A percentile compares a stretch with the other conserved stretches of the same genome.
phyloP scores from a whole-genome alignment of 2,113 vertebrate genomes.

The Atherinomorus stipes region DNA sequence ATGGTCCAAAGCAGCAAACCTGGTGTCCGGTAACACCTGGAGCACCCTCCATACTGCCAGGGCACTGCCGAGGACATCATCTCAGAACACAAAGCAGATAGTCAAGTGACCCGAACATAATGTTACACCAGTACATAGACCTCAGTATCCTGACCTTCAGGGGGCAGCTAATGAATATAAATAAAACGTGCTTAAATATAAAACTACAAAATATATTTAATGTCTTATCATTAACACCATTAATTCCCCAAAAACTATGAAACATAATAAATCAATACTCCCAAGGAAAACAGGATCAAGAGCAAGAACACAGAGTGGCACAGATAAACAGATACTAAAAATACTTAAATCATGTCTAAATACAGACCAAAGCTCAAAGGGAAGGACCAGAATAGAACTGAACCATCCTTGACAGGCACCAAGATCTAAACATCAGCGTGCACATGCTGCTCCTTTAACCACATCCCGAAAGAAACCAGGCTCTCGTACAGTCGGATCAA shows the following conservation, averaged over 20 bases:
- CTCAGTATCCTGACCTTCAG: neutral
- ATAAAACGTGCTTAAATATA: neutral
- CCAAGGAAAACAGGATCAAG: constrained; percentile 6
- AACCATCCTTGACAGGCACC: neutral
- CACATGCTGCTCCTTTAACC: neutral
- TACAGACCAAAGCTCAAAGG: constrained; percentile 38
- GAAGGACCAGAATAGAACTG: constrained; percentile 42
- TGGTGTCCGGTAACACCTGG: no score
- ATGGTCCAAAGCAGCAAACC: no score
- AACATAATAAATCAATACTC: neutral
- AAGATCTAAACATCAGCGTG: constrained; percentile 2
- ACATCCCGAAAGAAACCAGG: no score
- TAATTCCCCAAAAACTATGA: neutral
- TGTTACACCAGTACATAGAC: neutral
- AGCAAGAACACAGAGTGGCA: constrained; percentile 8
- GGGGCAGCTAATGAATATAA: no score
- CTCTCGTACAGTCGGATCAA: neutral
- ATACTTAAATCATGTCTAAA: constrained; percentile 61
- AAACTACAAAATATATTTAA: neutral
- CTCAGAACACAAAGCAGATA: no score
- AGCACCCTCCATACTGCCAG: no score
- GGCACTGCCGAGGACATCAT: no score
- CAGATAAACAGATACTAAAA: constrained; percentile 52
- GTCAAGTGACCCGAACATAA: no score
- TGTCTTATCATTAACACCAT: neutral